Evolutionary conservation across 2,888 invertebrate genomes (phyloP).

Genomic region (Tuberolachnus salignus): DNA sequence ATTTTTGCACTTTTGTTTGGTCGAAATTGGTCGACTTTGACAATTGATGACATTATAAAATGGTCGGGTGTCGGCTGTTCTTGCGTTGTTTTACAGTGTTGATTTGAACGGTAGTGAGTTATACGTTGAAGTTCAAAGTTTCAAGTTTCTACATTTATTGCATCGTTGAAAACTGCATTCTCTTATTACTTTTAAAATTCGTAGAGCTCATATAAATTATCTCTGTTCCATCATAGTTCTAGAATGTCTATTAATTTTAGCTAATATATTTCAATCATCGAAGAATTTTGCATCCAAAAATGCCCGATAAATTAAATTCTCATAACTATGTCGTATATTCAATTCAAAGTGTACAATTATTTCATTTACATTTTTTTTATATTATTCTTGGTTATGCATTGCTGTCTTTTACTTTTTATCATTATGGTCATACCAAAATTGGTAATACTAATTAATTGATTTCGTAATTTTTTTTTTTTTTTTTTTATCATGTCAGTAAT

Average conservation of each 20-base stretch:
- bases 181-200: background rate
- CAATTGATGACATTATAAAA: background rate
- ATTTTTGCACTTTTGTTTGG: background rate
- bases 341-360: background rate
- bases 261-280: background rate
- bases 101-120: background rate
- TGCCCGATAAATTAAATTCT: background rate
- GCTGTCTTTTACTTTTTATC: too few species aligned
- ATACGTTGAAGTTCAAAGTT: background rate
- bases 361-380: background rate
- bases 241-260: background rate
- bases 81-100: background rate
- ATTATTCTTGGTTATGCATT: too few species aligned
- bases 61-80: background rate
- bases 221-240: background rate
- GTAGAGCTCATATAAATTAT: background rate
- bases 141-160: background rate
- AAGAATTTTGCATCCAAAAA: background rate
- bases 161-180: background rate
- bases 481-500: too few species aligned
- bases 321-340: background rate
- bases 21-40: background rate
- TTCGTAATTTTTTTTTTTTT: background rate
- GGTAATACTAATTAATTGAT: background rate
- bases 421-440: too few species aligned